A percentile compares a stretch with the other conserved stretches of the same genome.
Evolutionary conservation across 1,140 invertebrate species (phyloP).

Genomic region (Drosophila arawakana): DNA sequence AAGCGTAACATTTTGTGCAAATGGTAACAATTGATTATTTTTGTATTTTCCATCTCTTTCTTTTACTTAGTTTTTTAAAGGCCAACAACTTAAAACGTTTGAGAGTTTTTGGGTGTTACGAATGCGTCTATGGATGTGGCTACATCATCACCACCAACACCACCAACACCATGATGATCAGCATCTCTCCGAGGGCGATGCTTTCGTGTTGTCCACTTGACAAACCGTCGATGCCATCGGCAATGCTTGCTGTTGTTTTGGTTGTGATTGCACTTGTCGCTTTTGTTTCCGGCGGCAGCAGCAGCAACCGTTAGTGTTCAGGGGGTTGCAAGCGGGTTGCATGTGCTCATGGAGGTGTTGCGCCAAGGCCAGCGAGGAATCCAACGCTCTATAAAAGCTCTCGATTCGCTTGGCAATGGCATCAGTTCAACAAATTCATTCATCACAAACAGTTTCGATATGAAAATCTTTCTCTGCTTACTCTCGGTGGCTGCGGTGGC

Average conservation of each 20-base stretch:
- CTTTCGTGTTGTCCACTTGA: slow-evolving; percentile 50
- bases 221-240: slow-evolving; percentile 1
- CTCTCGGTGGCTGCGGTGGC: slow-evolving; percentile 55
- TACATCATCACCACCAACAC: slow-evolving; percentile 15
- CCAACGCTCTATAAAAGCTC: slow-evolving; percentile 66
- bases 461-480: slow-evolving; percentile 72
- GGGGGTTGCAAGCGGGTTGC: slow-evolving; percentile 1
- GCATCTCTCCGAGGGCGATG: slow-evolving; percentile 48
- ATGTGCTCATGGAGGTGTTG: slow-evolving; percentile 11
- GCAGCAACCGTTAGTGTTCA: slow-evolving; percentile 5
- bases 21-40: slow-evolving; percentile 37
- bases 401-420: slow-evolving; percentile 38
- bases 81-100: neutral
- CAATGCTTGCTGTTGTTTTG: slow-evolving; percentile 9
- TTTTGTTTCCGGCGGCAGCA: slow-evolving; percentile 46
- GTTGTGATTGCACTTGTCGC: slow-evolving; percentile 38
- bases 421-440: slow-evolving; percentile 69
- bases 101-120: slow-evolving; percentile 14
- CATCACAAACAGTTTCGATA: slow-evolving; percentile 60
- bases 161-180: neutral
- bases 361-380: slow-evolving; percentile 43
- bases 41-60: too few species aligned
- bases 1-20: slow-evolving; percentile 47
- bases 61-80: slow-evolving; percentile 5
- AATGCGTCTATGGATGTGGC: slow-evolving; percentile 32